These are phyloP conservation scores for Synanthedon andrenaeformis DNA, from an alignment of 2,888 invertebrate genomes.

Conservation along the genomic window DNA sequence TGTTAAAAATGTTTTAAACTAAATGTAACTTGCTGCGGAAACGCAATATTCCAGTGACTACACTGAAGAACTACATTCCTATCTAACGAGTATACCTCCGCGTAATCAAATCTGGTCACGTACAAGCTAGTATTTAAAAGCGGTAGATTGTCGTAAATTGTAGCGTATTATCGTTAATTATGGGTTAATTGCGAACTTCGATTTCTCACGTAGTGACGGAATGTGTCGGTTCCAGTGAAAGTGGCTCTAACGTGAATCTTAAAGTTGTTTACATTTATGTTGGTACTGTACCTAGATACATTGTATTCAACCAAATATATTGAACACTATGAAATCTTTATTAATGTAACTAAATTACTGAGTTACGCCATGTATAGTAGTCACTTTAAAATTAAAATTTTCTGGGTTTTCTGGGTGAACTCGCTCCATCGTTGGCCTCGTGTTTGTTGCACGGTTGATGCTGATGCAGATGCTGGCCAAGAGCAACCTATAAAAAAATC, in stretches of 20 bases:
- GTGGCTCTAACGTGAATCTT: conserved; percentile 2
- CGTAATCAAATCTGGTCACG: not conserved
- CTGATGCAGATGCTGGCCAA: too few relatives aligned
- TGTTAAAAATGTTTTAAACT: too few relatives aligned
- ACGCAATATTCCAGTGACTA: too few relatives aligned
- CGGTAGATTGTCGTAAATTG: conserved; percentile 3
- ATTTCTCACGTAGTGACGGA: conserved; percentile 28
- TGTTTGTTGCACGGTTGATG: too few relatives aligned
- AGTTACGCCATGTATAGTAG: too few relatives aligned
- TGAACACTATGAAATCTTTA: not conserved
- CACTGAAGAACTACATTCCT: not conserved
- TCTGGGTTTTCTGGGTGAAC: too few relatives aligned
- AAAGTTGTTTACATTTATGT: not conserved
- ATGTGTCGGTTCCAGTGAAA: conserved; percentile 15
- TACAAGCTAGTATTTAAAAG: not conserved
- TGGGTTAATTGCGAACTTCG: conserved; percentile 26
- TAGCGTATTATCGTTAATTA: conserved; percentile 6
- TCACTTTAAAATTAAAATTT: too few relatives aligned
- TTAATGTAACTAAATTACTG: too few relatives aligned
- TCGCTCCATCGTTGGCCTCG: too few relatives aligned
- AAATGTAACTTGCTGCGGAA: too few relatives aligned
- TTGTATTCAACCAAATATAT: not conserved
- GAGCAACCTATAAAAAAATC: too few relatives aligned
- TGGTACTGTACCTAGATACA: not conserved
- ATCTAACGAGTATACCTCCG: not conserved